A percentile compares a stretch with the other conserved stretches of the same genome.
Conservation (phyloP, 2,888 invertebrate genomes). For the Rhaphigaster nebulosa region DNA sequence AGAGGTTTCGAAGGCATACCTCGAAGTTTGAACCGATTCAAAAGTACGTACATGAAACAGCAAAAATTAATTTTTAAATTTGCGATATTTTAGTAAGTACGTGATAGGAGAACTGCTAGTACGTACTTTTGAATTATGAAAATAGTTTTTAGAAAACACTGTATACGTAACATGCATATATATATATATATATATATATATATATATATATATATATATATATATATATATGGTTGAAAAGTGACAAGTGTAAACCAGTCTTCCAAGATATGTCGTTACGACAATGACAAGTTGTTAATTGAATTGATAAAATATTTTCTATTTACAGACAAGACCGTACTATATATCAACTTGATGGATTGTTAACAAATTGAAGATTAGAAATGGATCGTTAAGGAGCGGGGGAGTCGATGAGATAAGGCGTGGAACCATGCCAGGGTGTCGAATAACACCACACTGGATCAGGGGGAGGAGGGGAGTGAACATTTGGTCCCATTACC, state of each 20-base stretch:
- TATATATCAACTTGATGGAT: not conserved
- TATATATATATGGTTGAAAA: not conserved
- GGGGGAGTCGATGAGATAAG: not conserved
- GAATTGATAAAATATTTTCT: not conserved
- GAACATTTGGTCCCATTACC: not conserved
- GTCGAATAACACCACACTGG: not conserved
- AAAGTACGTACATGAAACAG: too few relatives aligned
- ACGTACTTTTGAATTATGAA: not conserved
- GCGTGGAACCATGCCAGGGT: slow-evolving; percentile 39
- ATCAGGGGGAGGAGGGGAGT: not conserved
- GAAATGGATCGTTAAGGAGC: not conserved
- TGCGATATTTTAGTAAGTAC: too few relatives aligned
- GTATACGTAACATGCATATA: not conserved
- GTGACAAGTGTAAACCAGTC: not conserved
- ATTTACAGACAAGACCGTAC: not conserved
- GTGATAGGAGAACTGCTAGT: too few relatives aligned
- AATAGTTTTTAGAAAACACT: not conserved
- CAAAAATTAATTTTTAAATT: too few relatives aligned
- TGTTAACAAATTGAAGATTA: not conserved
- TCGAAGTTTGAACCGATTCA: too few relatives aligned
- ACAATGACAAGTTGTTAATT: not conserved
- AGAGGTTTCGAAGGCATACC: too few relatives aligned
- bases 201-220: too few relatives aligned
- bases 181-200: too few relatives aligned
- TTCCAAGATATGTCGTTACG: not conserved